A percentile compares a stretch with the other conserved stretches of the same genome.
phyloP scores from a whole-genome alignment of 2,113 vertebrate genomes.

The Callaeas wilsoni region DNA sequence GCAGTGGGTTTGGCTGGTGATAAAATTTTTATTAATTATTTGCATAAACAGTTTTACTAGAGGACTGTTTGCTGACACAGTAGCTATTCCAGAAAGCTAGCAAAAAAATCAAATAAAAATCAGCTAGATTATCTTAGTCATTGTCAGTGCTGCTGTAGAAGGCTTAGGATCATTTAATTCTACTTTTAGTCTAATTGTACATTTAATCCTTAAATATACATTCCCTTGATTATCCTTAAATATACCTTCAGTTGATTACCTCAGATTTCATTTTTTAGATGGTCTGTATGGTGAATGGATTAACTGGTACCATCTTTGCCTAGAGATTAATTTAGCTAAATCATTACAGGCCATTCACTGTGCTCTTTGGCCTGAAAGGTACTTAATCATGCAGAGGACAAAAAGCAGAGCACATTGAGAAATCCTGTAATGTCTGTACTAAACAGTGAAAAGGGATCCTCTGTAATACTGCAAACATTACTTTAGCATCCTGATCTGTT shows the following conservation, averaged over 20 bases:
- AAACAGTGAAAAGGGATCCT: not conserved
- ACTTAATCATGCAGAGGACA: slow-evolving; percentile 43
- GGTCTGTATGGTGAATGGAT: not conserved
- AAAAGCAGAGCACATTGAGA: slow-evolving; percentile 19
- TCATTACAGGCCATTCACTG: slow-evolving; percentile 52
- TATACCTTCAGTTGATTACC: slow-evolving; percentile 20
- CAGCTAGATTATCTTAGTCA: not conserved
- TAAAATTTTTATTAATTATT: not conserved
- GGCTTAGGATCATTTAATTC: slow-evolving; percentile 36
- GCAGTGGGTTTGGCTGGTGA: not conserved
- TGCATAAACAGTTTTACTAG: not conserved
- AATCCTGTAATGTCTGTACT: not conserved
- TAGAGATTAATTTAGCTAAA: slow-evolving; percentile 51
- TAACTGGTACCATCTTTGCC: slow-evolving; percentile 24
- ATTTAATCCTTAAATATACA: slow-evolving; percentile 34
- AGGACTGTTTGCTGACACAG: not conserved
- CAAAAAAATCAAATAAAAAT: not conserved
- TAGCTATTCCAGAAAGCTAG: not conserved
- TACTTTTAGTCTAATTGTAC: slow-evolving; percentile 38
- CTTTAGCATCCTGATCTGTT: not conserved
- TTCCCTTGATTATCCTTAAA: slow-evolving; percentile 32
- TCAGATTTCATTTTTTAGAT: slow-evolving; percentile 28
- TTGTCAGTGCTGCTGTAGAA: not conserved
- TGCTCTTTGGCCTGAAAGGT: not conserved
- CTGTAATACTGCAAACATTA: not conserved